A percentile compares a stretch with the other conserved stretches of the same genome.
Evolutionary conservation across 2,113 vertebrate species (phyloP).

Genomic region (Syrrhaptes paradoxus): DNA sequence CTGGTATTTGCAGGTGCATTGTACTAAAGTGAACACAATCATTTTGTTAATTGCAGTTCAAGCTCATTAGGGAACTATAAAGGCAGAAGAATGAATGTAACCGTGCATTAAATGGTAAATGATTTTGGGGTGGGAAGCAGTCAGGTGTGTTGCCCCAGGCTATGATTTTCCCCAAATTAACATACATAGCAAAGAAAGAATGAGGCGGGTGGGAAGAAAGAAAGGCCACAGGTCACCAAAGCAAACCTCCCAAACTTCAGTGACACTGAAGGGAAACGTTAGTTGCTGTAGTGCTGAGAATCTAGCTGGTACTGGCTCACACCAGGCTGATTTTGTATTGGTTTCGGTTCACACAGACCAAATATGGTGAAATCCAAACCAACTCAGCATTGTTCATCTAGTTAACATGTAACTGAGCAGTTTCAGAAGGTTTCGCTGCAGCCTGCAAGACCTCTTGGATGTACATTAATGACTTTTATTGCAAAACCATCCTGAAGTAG

Average conservation of each 20-base stretch:
- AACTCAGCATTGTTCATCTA: neutral
- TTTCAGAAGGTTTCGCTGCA: neutral
- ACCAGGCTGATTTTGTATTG: neutral
- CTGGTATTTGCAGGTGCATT: slow-evolving; percentile 69
- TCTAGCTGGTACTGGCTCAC: neutral
- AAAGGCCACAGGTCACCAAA: slow-evolving; percentile 57
- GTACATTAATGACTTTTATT: accelerated
- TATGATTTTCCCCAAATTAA: slow-evolving; percentile 70
- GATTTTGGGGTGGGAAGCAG: slow-evolving; percentile 69
- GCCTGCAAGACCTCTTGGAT: neutral
- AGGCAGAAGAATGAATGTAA: slow-evolving; percentile 71
- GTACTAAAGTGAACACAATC: slow-evolving; percentile 66
- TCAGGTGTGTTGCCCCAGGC: slow-evolving; percentile 62
- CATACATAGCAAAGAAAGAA: slow-evolving; percentile 59
- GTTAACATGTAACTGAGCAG: neutral
- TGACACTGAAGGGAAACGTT: neutral
- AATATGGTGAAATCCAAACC: neutral
- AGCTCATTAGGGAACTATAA: slow-evolving; percentile 73
- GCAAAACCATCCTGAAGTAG: neutral
- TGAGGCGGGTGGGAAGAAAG: slow-evolving; percentile 54
- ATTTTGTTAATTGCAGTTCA: slow-evolving; percentile 74
- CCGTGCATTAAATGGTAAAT: slow-evolving; percentile 70
- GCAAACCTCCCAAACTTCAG: slow-evolving; percentile 14
- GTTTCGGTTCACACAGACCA: neutral
- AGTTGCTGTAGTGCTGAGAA: neutral